Conservation (phyloP, 2,797 vertebrate genomes). For the Manis javanica region DNA sequence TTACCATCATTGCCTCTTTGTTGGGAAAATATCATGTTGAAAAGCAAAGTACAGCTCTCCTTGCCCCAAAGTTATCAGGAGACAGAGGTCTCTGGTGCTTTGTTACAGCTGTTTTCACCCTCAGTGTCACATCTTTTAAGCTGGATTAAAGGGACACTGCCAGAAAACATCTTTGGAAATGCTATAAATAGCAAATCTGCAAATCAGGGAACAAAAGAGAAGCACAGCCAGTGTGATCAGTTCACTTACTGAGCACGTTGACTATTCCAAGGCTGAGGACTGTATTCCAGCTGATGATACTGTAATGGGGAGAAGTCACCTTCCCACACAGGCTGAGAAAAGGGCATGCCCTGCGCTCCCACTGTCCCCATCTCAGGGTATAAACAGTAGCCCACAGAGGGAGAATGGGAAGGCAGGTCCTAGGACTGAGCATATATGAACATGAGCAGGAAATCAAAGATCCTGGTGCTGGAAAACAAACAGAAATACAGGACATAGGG, state of each 20-base stretch:
- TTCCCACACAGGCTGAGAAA: background rate
- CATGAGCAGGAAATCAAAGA: background rate
- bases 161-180: constrained; percentile 64
- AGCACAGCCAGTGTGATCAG: constrained; percentile 60
- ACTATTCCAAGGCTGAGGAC: constrained; percentile 46
- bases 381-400: background rate
- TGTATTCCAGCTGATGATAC: background rate
- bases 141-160: constrained; percentile 69
- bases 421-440: background rate
- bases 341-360: background rate
- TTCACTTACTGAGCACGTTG: constrained; percentile 74
- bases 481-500: background rate
- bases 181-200: constrained; percentile 69
- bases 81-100: background rate
- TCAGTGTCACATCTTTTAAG: background rate
- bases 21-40: constrained; percentile 48
- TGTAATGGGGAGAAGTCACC: background rate
- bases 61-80: background rate
- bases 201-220: constrained; percentile 69
- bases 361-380: too few species aligned
- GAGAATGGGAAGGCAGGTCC: background rate
- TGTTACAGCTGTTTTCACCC: background rate
- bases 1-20: background rate
- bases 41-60: constrained; percentile 51
- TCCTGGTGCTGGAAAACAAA: background rate